Base-by-base conservation (phyloP, 2,888 invertebrate genomes). In the Epirrita christyi region DNA sequence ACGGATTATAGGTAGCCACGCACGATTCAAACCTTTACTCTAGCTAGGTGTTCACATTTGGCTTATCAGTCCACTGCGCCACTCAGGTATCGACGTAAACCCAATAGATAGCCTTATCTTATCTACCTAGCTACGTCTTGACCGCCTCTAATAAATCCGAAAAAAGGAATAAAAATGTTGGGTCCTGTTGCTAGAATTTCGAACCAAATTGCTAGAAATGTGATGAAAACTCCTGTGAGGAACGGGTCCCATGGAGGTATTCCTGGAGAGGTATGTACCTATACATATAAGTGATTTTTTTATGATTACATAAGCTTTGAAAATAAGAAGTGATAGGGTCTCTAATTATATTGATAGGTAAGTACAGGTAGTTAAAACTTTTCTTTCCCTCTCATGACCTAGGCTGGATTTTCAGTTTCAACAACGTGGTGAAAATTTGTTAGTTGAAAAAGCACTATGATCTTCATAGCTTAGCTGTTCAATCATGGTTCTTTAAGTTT, bases 191-290 rank as follows among this genome's bases (percentile, higher is more conserved):
- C 86, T 6, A 89, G 86, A 61, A 82, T 87, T 76, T 83, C 85
- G 0, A 81, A 79, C 61, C 76, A 83, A 46, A 62, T 77, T 14
- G 84, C 86, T 0, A 84, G 83, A 51, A 87, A 81, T 82, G 85
- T 87, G 54, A 80, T 90, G 84, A 81, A 61, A 61, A 85, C 62
- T 40, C 75, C 80, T 44, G 64, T 88, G 4, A 85, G 91, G 61
- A 86, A 88, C 55, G 89, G 88, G 3, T 89, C 87, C 2, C 75
- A 85, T 63, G 92, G 92, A 7, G 89, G 89, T 0, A 60, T 85
- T 6, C 88, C 90, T 41, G 89, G 91, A 1, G 87, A 88, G 83
- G 91, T 90, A 62, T 69, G 85, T 70, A 9, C 37, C 45, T 48
- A n/a, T 8, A 28, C 21, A 15, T 6, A 32, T 34, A 8, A 14